Evolutionary conservation across 2,113 vertebrate species (phyloP).

Genomic region (Eurystomus gularis): DNA sequence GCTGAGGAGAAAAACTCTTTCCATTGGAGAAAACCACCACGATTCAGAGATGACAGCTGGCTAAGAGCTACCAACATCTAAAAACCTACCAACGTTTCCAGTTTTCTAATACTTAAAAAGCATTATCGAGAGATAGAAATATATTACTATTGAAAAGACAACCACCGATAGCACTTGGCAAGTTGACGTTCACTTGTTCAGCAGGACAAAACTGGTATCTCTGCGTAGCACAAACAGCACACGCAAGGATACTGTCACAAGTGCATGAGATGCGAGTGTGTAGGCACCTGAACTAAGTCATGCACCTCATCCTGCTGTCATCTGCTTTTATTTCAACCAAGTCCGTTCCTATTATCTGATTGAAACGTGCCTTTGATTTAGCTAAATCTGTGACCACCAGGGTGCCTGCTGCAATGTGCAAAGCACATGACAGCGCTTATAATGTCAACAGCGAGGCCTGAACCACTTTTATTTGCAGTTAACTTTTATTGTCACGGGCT

Average conservation of each 20-base stretch:
- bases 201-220: background rate
- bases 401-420: background rate
- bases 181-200: background rate
- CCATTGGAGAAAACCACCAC: background rate
- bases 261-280: background rate
- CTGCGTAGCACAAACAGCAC: accelerated
- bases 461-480: conserved; percentile 37
- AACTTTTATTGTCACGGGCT: conserved; percentile 22
- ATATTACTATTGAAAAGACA: background rate
- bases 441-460: background rate
- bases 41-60: background rate
- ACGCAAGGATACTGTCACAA: accelerated
- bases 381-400: background rate
- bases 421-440: background rate
- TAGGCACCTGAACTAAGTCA: background rate
- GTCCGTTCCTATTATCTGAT: background rate
- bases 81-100: background rate
- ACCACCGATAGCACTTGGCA: background rate
- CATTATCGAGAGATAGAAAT: background rate
- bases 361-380: background rate
- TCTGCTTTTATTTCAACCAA: background rate
- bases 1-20: background rate
- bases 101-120: background rate
- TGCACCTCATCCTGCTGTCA: background rate
- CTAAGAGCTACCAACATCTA: background rate